Conservation (phyloP, 2,113 vertebrate genomes). For the Gymnogyps californianus region DNA sequence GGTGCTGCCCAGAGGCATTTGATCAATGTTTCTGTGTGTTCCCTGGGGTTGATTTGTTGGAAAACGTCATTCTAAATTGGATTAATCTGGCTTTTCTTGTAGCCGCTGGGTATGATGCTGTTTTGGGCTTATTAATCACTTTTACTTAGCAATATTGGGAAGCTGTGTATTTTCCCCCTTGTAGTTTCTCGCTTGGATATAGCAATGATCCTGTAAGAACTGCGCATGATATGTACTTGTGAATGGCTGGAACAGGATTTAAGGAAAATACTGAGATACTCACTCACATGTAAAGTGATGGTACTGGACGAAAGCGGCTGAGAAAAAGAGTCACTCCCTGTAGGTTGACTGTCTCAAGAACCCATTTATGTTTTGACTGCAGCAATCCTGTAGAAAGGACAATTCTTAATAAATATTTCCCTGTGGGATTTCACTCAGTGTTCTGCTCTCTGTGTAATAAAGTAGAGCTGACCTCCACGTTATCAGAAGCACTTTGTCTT, state of each 20-base stretch:
- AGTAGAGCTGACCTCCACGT: background rate
- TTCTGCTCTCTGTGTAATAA: background rate
- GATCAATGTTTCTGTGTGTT: background rate
- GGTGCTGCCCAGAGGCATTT: background rate
- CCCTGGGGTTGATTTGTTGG: background rate
- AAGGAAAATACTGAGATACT: background rate
- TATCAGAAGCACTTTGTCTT: background rate
- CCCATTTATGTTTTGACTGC: background rate
- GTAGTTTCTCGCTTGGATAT: background rate
- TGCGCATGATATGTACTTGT: background rate
- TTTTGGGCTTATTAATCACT: background rate
- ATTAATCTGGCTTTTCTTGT: background rate
- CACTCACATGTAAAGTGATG: background rate
- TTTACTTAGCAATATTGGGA: background rate
- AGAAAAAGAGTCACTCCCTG: background rate
- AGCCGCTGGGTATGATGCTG: background rate
- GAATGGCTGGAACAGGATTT: background rate
- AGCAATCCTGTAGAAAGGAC: background rate
- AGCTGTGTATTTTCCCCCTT: background rate
- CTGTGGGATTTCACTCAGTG: background rate
- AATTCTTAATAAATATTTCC: background rate
- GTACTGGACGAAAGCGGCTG: background rate
- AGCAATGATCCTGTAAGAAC: background rate
- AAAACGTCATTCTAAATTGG: background rate
- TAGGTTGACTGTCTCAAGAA: background rate